Evolutionary conservation across 2,113 vertebrate species (phyloP), one percentile per base, ranked within the genome.

Genomic region (Boleophthalmus pectinirostris): DNA sequence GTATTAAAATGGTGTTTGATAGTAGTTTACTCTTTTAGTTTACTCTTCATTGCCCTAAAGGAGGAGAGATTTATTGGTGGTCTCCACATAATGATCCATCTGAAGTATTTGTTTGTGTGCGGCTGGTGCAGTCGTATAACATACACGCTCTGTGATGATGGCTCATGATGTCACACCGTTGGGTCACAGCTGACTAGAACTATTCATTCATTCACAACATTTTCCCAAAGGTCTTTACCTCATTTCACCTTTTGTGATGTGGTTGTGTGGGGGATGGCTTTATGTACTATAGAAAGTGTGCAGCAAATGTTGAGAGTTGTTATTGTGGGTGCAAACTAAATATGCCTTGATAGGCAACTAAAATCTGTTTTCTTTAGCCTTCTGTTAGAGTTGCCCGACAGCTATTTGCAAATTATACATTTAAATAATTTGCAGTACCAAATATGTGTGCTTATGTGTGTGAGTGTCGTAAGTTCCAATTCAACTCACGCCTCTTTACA

Each of bases 11-110:
- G 38, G 38, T 1, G 38, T 9, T 43, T 43, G 38, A 43, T 10
- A 43, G 1, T 8, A 43, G 8, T 43, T 8, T 43, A 43, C 8
- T n/a, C n/a, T n/a, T n/a, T n/a, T n/a, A n/a, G n/a, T n/a, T n/a
- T 43, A 43, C 7, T 9, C 38, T 75, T 82, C 68, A 85, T 81
- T 63, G 82, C 80, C 80, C 60, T 74, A 58, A 75, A 57, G 57
- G 46, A 53, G 78, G 75, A 64, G 69, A 74, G 70, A 82, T 60
- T 38, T 72, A 87, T 88, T 51, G 65, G 78, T 80, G 66, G 54
- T 60, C 64, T 77, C 46, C 77, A 58, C 74, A 73, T 87, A 65
- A 79, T 82, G 77, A 84, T 84, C 74, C 23, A 78, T 87, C 86
- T 89, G 76, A 80, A 68, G 72, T 72, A 73, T 82, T 74, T 83